These are phyloP conservation scores for Listronotus oregonensis DNA, from an alignment of 1,140 invertebrate species.

Conservation along the genomic window DNA sequence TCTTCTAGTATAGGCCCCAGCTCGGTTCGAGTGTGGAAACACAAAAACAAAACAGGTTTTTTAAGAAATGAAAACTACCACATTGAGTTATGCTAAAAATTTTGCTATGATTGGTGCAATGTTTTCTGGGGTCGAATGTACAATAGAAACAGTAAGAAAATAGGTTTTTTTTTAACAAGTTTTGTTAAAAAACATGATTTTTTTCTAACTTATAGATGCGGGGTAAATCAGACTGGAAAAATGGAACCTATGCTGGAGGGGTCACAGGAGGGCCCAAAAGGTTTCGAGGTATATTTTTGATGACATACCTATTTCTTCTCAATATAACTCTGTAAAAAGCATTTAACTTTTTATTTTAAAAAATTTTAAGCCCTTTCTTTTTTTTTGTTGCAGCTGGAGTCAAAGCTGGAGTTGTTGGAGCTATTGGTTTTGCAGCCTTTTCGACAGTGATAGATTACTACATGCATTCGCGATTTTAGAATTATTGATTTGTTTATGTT, in stretches of 20 bases:
- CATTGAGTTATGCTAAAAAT: conserved; percentile 93
- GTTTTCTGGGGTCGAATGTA: conserved; percentile 92
- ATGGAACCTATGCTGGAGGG: conserved; percentile 92
- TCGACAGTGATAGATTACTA: conserved; percentile 95
- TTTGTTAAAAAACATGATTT: background rate
- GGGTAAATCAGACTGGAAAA: conserved; percentile 94
- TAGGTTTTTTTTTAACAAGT: background rate
- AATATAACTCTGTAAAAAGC: no score
- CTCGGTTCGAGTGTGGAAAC: conserved; percentile 75
- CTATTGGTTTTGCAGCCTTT: conserved; percentile 94
- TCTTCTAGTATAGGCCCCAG: conserved; percentile 94
- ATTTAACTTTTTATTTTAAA: no score
- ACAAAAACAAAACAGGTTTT: conserved; percentile 83
- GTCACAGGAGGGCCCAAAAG: conserved; percentile 94
- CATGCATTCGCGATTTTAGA: conserved; percentile 66
- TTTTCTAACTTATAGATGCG: conserved; percentile 68
- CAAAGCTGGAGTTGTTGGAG: conserved; percentile 89
- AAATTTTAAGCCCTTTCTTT: background rate
- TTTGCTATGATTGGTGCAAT: conserved; percentile 94
- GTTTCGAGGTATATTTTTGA: conserved; percentile 76
- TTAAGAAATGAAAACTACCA: conserved; percentile 89
- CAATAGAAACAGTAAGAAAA: conserved; percentile 79
- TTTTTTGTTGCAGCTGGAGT: conserved; percentile 78
- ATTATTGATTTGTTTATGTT: background rate
- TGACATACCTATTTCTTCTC: no score